Conservation (phyloP, 2,888 invertebrate species). For the Campaea margaritaria region DNA sequence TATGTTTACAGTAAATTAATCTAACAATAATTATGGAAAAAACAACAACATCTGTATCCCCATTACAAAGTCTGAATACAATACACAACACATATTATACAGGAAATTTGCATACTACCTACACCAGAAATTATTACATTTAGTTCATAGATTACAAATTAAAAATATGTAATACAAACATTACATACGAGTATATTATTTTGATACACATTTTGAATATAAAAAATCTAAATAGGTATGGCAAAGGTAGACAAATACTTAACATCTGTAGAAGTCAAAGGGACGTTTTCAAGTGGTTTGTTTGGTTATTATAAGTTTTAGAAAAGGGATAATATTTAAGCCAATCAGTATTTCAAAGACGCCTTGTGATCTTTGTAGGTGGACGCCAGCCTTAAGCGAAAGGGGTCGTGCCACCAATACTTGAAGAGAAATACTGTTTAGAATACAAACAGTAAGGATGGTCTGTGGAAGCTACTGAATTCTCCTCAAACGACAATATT, state of each 20-base stretch:
- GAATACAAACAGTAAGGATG: constrained; percentile 17
- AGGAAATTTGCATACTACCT: no score
- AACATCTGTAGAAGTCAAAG: neutral
- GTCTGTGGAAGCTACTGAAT: neutral
- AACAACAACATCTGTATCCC: no score
- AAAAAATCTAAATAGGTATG: neutral
- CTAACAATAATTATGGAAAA: no score
- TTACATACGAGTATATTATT: no score
- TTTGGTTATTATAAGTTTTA: constrained; percentile 39
- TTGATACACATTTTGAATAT: neutral
- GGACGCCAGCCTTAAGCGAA: constrained; percentile 50
- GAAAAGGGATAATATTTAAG: constrained; percentile 29
- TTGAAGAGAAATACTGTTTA: constrained; percentile 50
- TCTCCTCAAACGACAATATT: neutral
- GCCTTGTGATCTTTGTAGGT: constrained; percentile 47
- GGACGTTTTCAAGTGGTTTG: constrained; percentile 18
- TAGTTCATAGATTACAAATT: no score
- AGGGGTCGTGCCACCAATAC: constrained; percentile 57
- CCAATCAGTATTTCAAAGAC: constrained; percentile 38
- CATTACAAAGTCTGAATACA: no score
- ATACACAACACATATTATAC: no score
- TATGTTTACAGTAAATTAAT: no score
- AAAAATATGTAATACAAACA: no score
- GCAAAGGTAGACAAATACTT: neutral
- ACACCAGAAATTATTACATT: no score